phyloP scores from a whole-genome alignment of 2,888 invertebrate genomes.

The Anodontia alba region DNA sequence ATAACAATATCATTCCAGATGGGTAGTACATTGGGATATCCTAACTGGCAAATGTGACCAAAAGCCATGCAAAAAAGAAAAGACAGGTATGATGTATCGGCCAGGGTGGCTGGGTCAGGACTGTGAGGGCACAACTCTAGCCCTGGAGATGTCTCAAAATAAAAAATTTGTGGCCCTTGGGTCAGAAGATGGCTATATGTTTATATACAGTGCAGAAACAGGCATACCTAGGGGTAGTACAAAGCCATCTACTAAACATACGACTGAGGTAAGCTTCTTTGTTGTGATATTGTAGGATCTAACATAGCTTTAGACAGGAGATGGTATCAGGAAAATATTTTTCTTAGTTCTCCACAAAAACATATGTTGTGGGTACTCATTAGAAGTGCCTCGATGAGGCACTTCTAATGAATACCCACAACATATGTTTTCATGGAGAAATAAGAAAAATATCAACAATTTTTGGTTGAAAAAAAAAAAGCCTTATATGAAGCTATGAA shows the following conservation, averaged over 20 bases:
- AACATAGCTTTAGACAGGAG: no score
- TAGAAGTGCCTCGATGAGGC: no score
- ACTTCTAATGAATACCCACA: no score
- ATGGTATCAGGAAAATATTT: no score
- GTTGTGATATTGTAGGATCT: no score
- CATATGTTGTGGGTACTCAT: no score
- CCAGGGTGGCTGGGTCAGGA: conserved; percentile 66
- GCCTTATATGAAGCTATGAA: no score
- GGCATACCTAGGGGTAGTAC: conserved; percentile 67
- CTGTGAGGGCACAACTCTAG: conserved; percentile 61
- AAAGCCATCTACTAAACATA: conserved; percentile 71
- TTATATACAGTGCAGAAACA: conserved; percentile 67
- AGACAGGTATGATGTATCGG: conserved; percentile 70
- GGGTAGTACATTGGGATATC: conserved; percentile 77
- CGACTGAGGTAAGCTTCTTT: conserved; percentile 57
- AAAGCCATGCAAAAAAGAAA: conserved; percentile 59
- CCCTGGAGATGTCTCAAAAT: conserved; percentile 57
- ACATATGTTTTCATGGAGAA: no score
- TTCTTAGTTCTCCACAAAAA: no score
- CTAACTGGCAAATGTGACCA: conserved; percentile 79
- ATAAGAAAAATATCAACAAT: no score
- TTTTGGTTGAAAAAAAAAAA: no score
- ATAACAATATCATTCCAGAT: not conserved
- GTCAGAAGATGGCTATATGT: conserved; percentile 76
- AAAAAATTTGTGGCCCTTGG: conserved; percentile 66